Evolutionary conservation across 2,113 vertebrate genomes (phyloP).

Genomic region (Poeciliopsis occidentalis): DNA sequence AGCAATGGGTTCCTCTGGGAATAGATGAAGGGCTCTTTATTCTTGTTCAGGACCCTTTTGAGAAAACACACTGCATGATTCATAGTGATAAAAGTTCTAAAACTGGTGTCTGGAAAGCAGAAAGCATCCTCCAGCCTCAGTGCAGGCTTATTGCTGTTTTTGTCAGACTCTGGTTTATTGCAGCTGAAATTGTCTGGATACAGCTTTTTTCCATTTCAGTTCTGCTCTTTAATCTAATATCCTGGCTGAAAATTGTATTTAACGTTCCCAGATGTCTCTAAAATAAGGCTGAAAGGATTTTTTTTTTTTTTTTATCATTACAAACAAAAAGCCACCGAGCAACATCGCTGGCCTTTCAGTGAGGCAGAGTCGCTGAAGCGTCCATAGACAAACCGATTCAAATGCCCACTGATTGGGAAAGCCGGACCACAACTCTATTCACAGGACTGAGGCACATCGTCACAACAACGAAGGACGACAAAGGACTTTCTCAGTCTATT

Average conservation of each 20-base stretch:
- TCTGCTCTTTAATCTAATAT: constrained; percentile 49
- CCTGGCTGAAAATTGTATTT: constrained; percentile 42
- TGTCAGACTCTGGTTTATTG: constrained; percentile 27
- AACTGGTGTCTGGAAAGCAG: constrained; percentile 34
- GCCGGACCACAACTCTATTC: constrained; percentile 70
- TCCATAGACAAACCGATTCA: constrained; percentile 74
- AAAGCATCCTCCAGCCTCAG: constrained; percentile 26
- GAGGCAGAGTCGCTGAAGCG: constrained; percentile 15
- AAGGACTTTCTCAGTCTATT: constrained; percentile 77
- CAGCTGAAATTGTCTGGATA: constrained; percentile 27
- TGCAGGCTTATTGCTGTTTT: constrained; percentile 32
- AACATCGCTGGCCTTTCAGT: constrained; percentile 17
- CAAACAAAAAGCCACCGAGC: neutral
- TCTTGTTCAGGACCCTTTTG: constrained; percentile 30
- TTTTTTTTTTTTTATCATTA: neutral
- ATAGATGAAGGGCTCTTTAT: constrained; percentile 17
- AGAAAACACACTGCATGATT: constrained; percentile 35
- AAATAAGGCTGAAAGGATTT: constrained; percentile 30
- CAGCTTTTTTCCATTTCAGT: constrained; percentile 15
- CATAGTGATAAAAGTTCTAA: constrained; percentile 50
- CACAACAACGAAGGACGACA: constrained; percentile 79
- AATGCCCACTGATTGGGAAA: constrained; percentile 68
- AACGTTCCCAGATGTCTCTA: constrained; percentile 46
- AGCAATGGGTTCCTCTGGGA: constrained; percentile 36
- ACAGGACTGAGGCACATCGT: constrained; percentile 67